Evolutionary conservation across 1,140 invertebrate species (phyloP), one percentile per base, ranked within the genome.

Genomic region (Microplitis demolitor): DNA sequence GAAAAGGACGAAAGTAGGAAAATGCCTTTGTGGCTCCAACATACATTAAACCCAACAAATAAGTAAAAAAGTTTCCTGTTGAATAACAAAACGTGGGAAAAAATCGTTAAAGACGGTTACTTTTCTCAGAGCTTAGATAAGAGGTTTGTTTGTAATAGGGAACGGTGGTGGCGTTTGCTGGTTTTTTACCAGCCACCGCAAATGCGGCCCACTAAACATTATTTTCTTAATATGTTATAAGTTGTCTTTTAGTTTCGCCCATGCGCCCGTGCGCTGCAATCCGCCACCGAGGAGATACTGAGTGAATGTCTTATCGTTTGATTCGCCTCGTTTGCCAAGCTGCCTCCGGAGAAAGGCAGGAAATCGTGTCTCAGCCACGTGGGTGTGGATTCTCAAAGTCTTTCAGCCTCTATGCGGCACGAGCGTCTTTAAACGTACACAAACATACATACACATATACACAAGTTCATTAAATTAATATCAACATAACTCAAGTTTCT

Each of bases 51-150:
- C 34, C 8, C 56, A 14, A 13, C 24, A 33, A 54, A 35, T 4
- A 35, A 35, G 33, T 37, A 8, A 11, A 35, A n/a, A 31, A 33
- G 51, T 53, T 16, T 60, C 56, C 37, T 35, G 58, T 60, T 68
- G 72, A 77, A 75, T 71, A 78, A 79, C 73, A 80, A 82, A 84
- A 84, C 79, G 79, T 83, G 82, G 79, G 79, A 83, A 84, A 79
- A 78, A 82, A 45, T 6, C 39, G 63, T 62, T 62, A 72, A 16
- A 72, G 76, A 72, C 77, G 76, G 77, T 76, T 83, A 81, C 78
- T 83, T 83, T 78, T 74, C 39, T 45, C 39, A 45, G 39, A 45
- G 74, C 70, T 33, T 66, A 81, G 83, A 83, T 83, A 84, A 82
- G 77, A 80, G 77, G 73, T 78, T 80, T 77, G 77, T 83, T 84